phyloP scores from a whole-genome alignment of 2,797 vertebrate species.

The Clarias pachynema region DNA sequence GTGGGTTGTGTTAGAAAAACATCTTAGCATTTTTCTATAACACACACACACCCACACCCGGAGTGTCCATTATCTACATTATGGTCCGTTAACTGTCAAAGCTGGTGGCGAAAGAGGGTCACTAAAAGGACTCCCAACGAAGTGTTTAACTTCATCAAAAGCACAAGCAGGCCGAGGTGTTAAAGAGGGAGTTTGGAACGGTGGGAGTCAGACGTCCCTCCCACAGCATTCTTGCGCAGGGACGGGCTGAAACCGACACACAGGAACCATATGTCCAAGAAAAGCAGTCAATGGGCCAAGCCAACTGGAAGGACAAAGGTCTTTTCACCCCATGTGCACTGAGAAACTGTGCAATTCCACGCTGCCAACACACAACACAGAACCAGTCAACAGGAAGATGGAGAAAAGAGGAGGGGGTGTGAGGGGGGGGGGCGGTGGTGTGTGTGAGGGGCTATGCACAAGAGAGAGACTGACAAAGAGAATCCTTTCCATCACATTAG shows the following conservation, averaged over 20 bases:
- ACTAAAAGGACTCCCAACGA: slow-evolving; percentile 62
- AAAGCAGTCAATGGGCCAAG: slow-evolving; percentile 71
- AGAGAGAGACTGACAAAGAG: slow-evolving; percentile 24
- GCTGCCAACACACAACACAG: slow-evolving; percentile 68
- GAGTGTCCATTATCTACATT: slow-evolving; percentile 4
- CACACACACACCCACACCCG: slow-evolving; percentile 6
- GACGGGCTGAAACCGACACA: slow-evolving; percentile 67
- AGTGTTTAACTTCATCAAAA: slow-evolving; percentile 79
- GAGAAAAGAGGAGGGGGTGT: slow-evolving; percentile 17
- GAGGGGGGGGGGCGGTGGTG: not conserved
- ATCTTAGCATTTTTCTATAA: not conserved
- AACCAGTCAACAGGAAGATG: slow-evolving; percentile 65
- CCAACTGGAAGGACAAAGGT: slow-evolving; percentile 75
- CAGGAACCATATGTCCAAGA: slow-evolving; percentile 78
- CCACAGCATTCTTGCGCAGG: slow-evolving; percentile 69
- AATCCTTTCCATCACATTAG: slow-evolving; percentile 56
- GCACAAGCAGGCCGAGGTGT: slow-evolving; percentile 66
- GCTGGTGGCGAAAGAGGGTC: slow-evolving; percentile 24
- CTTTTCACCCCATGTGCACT: slow-evolving; percentile 70
- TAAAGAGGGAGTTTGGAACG: slow-evolving; percentile 55
- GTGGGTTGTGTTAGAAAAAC: slow-evolving; percentile 3
- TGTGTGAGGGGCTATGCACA: not conserved
- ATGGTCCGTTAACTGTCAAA: slow-evolving; percentile 39
- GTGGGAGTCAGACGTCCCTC: slow-evolving; percentile 63
- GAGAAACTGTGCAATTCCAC: slow-evolving; percentile 71